Evolutionary conservation across 2,113 vertebrate species (phyloP).

Genomic region (Ageneiosus marmoratus): DNA sequence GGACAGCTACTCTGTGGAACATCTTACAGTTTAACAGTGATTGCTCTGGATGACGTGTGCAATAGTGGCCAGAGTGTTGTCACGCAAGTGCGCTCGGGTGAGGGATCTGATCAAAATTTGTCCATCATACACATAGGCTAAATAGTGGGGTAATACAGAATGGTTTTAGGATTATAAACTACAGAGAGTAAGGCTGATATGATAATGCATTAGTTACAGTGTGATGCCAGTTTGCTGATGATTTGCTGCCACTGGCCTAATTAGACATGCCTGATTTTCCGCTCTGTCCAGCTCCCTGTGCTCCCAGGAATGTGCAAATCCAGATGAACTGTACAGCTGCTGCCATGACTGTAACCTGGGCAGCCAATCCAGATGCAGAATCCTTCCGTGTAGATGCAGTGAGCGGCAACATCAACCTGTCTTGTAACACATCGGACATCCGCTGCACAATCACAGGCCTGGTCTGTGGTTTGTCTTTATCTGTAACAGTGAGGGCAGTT

Average conservation of each 20-base stretch:
- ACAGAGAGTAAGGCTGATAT: neutral
- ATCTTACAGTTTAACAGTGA: constrained; percentile 67
- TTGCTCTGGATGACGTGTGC: constrained; percentile 60
- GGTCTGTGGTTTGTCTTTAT: constrained; percentile 67
- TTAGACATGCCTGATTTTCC: neutral
- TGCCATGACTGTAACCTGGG: constrained; percentile 65
- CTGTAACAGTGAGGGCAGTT: constrained; percentile 61
- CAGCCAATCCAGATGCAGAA: constrained; percentile 59
- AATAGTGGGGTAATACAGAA: neutral
- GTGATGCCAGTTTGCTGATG: neutral
- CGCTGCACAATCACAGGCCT: constrained; percentile 60
- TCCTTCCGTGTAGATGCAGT: constrained; percentile 62
- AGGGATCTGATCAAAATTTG: neutral
- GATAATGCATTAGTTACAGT: neutral
- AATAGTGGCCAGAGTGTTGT: constrained; percentile 51
- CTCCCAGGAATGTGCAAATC: constrained; percentile 61
- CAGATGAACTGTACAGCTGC: constrained; percentile 52
- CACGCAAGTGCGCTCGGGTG: constrained; percentile 65
- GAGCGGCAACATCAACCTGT: constrained; percentile 41
- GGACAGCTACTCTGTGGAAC: constrained; percentile 64
- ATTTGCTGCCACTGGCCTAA: neutral
- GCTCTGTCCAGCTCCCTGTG: constrained; percentile 63
- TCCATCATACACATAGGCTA: neutral
- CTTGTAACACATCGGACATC: constrained; percentile 60
- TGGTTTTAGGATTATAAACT: neutral